A percentile compares a stretch with the other conserved stretches of the same genome.
Conservation (phyloP, 2,113 vertebrate genomes). For the Alethe diademata region DNA sequence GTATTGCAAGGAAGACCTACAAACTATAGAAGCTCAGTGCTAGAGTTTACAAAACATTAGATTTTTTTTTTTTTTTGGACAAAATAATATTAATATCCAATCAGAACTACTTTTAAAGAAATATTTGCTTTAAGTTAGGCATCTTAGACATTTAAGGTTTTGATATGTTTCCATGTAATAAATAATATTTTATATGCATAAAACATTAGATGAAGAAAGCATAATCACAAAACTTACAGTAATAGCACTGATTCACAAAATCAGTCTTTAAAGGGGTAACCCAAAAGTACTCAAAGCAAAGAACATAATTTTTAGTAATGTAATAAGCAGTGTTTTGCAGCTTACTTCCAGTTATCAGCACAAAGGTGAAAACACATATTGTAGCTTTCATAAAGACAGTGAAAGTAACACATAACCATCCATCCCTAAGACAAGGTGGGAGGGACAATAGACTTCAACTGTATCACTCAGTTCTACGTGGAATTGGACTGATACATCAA, state of each 20-base stretch:
- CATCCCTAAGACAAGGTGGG: slow-evolving; percentile 69
- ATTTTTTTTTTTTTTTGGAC: slow-evolving; percentile 18
- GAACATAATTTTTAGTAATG: slow-evolving; percentile 60
- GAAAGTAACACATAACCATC: slow-evolving; percentile 79
- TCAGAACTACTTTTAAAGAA: slow-evolving; percentile 64
- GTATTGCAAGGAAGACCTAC: slow-evolving; percentile 75
- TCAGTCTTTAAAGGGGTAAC: slow-evolving; percentile 79
- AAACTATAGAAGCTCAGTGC: slow-evolving; percentile 69
- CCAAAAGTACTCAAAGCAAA: slow-evolving; percentile 69
- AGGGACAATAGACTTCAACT: slow-evolving; percentile 75
- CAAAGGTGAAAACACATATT: slow-evolving; percentile 86
- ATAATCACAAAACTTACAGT: slow-evolving; percentile 68
- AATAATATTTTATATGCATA: slow-evolving; percentile 73
- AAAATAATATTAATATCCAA: slow-evolving; percentile 66
- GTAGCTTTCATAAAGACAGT: slow-evolving; percentile 80
- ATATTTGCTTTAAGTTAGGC: slow-evolving; percentile 61
- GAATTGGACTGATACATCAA: slow-evolving; percentile 81
- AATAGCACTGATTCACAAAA: slow-evolving; percentile 67
- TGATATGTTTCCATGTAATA: slow-evolving; percentile 76
- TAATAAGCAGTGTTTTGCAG: slow-evolving; percentile 73
- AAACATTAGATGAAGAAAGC: slow-evolving; percentile 70
- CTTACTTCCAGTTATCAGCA: slow-evolving; percentile 84
- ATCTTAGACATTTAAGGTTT: slow-evolving; percentile 60
- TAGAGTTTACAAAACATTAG: slow-evolving; percentile 61
- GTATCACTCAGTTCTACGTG: slow-evolving; percentile 79